phyloP scores from a whole-genome alignment of 2,888 invertebrate genomes.

The Leistus spinibarbis region DNA sequence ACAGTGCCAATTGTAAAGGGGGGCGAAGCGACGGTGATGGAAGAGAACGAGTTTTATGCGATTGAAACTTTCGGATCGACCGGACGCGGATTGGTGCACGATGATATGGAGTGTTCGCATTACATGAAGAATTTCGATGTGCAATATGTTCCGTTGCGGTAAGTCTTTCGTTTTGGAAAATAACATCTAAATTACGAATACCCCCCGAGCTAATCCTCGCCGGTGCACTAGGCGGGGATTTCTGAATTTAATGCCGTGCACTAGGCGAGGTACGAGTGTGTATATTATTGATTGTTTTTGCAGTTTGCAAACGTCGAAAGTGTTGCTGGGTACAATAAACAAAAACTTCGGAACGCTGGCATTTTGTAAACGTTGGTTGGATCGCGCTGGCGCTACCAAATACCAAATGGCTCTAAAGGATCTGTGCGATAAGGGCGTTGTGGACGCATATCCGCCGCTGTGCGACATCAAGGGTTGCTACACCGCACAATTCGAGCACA shows the following conservation, averaged over 20 bases:
- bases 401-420: constrained; percentile 99
- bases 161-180: constrained; percentile 45
- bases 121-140: constrained; percentile 99
- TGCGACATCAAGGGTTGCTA: constrained; percentile 97
- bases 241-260: too few species aligned
- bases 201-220: too few species aligned
- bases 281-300: constrained; percentile 45
- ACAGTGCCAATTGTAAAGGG: constrained; percentile 99
- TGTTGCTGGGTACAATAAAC: constrained; percentile 89
- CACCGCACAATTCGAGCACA: constrained; percentile 99
- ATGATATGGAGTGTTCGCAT: constrained; percentile 99
- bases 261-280: too few species aligned
- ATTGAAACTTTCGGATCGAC: constrained; percentile 99
- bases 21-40: constrained; percentile 97
- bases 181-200: not conserved
- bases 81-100: constrained; percentile 91
- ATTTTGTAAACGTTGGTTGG: constrained; percentile 98
- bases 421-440: constrained; percentile 95
- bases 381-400: constrained; percentile 94
- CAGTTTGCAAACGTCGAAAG: constrained; percentile 91
- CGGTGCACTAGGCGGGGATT: too few species aligned
- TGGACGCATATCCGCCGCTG: constrained; percentile 98
- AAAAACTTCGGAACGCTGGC: constrained; percentile 97
- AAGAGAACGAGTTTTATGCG: constrained; percentile 98
- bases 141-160: constrained; percentile 88